Evolutionary conservation across 2,888 invertebrate species (phyloP).

Genomic region (Catocala fraxini): DNA sequence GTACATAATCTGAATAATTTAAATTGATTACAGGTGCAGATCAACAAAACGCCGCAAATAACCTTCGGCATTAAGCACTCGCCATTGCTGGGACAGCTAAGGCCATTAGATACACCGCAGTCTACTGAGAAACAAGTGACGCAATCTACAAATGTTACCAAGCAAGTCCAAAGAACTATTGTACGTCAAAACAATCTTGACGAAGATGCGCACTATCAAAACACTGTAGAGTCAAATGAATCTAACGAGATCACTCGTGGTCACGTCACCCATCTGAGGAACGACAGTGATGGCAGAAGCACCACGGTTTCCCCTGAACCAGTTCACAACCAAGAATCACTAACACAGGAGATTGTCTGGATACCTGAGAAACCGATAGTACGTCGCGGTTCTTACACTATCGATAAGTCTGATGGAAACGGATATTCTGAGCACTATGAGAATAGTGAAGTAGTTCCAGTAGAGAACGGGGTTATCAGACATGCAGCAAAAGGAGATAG

Average conservation of each 20-base stretch:
- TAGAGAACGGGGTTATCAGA: constrained; percentile 71
- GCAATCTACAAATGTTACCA: constrained; percentile 24
- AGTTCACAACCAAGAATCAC: constrained; percentile 66
- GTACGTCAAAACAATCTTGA: constrained; percentile 42
- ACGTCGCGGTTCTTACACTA: constrained; percentile 82
- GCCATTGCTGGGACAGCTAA: constrained; percentile 89
- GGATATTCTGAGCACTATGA: constrained; percentile 72
- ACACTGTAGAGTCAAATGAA: constrained; percentile 37
- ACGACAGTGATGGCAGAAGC: constrained; percentile 73
- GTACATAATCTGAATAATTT: background rate
- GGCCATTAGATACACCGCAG: constrained; percentile 63
- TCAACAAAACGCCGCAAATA: constrained; percentile 77
- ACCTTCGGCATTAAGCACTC: constrained; percentile 96
- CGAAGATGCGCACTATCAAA: constrained; percentile 46
- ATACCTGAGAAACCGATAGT: constrained; percentile 72
- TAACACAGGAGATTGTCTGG: constrained; percentile 81
- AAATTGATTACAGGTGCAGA: constrained; percentile 68
- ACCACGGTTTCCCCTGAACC: constrained; percentile 77
- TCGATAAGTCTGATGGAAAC: constrained; percentile 72
- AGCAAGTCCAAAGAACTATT: constrained; percentile 33
- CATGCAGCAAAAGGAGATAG: constrained; percentile 71
- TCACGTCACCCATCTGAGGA: constrained; percentile 73
- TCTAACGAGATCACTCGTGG: constrained; percentile 51
- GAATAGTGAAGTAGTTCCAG: constrained; percentile 73
- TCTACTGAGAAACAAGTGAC: constrained; percentile 47